Evolutionary conservation across 2,888 invertebrate species (phyloP), one percentile per base, ranked within the genome.

Genomic region (Scrobipalpa atriplicella): DNA sequence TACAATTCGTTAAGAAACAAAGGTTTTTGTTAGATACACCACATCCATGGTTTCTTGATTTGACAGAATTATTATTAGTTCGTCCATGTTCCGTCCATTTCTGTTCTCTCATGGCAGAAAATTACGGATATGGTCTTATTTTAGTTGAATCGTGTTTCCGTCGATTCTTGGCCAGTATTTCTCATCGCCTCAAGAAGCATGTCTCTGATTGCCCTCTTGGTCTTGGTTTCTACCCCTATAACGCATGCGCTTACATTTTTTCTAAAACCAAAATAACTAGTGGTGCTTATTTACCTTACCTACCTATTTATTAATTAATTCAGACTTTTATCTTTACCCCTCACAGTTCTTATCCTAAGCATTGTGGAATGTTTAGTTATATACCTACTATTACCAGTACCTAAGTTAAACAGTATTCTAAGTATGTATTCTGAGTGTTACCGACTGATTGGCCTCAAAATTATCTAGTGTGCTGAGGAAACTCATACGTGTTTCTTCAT

Each of bases 381-480:
- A 16, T 58, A n/a, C 13, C 11, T 29, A 16, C 8, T 38, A 58
- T 29, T 73, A 52, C 67, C 69, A 66, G 67, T 76, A 68, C 68
- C 72, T 74, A 58, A 67, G 70, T 68, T 29, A 11, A 71, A 68
- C 71, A 75, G 73, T 77, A 16, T 47, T 47, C 16, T 47, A 47
- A 16, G 47, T 47, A 71, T 82, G 86, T 87, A 88, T 88, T 89
- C 88, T 88, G 86, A 72, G 73, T 80, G 75, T 76, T 74, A 73
- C 69, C 74, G 66, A 68, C 78, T 82, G 38, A 58, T 83, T 77
- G 84, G 78, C 73, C 65, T 79, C 78, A 77, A 84, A 85, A 84
- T 82, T 82, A 38, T 72, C 68, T 67, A 70, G 68, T 73, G 73
- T 73, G 68, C 68, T 74, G 68, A 77, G 69, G 76, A 78, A 79